phyloP scores from a whole-genome alignment of 2,113 vertebrate species.

The Neotragus moschatus region DNA sequence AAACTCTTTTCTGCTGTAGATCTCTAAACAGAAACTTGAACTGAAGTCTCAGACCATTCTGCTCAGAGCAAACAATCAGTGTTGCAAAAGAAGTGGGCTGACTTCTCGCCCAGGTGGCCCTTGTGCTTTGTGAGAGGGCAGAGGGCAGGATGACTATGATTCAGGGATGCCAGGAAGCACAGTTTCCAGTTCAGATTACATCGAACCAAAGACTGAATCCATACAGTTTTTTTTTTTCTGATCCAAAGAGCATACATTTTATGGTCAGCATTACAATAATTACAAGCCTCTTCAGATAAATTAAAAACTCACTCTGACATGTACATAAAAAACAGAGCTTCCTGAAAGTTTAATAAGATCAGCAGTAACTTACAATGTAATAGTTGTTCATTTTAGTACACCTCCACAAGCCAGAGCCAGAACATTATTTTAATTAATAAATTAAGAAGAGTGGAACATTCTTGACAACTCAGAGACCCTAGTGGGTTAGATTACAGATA shows the following conservation, averaged over 20 bases:
- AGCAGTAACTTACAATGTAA: constrained; percentile 20
- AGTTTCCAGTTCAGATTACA: not conserved
- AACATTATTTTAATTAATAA: constrained; percentile 61
- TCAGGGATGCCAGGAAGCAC: not conserved
- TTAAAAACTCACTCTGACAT: constrained; percentile 60
- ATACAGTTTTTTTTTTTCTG: not conserved
- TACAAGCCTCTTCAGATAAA: constrained; percentile 54
- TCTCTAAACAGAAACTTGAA: not conserved
- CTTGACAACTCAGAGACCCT: constrained; percentile 53
- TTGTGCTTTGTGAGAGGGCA: not conserved
- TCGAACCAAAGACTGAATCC: not conserved
- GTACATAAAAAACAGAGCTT: constrained; percentile 49
- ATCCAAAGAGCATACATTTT: constrained; percentile 40
- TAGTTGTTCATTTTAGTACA: constrained; percentile 47
- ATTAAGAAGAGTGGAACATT: constrained; percentile 55
- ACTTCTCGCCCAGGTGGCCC: not conserved
- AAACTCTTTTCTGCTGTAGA: not conserved
- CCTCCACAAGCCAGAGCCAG: constrained; percentile 46
- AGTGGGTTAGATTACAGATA: constrained; percentile 21
- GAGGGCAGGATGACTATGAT: not conserved
- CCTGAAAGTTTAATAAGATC: constrained; percentile 49
- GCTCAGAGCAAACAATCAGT: not conserved
- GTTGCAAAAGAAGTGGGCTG: not conserved
- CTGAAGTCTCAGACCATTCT: not conserved
- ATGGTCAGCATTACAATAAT: constrained; percentile 55